Conservation (phyloP, 1,140 invertebrate genomes). For the Homalodisca vitripennis region DNA sequence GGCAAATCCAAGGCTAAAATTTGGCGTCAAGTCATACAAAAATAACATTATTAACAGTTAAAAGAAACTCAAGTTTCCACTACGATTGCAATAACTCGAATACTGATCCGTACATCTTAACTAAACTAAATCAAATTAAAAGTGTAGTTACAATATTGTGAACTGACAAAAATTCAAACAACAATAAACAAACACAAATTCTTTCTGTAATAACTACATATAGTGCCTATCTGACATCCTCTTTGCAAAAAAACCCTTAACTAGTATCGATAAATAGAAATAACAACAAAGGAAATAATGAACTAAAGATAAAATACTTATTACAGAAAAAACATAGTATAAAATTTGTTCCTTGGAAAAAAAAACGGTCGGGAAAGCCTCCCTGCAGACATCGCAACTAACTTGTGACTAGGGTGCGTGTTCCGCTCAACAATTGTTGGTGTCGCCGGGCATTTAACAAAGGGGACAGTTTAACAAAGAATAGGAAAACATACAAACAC, state of each 20-base stretch:
- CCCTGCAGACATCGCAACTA: conserved; percentile 39
- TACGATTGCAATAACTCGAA: conserved; percentile 20
- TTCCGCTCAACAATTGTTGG: conserved; percentile 41
- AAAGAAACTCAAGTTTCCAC: conserved; percentile 12
- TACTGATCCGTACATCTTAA: conserved; percentile 27
- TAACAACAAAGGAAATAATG: conserved; percentile 40
- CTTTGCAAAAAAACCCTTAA: conserved; percentile 28
- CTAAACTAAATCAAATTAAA: conserved; percentile 27
- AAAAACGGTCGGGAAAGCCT: conserved; percentile 20
- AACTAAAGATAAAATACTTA: conserved; percentile 40
- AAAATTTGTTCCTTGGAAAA: conserved; percentile 37
- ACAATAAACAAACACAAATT: conserved; percentile 30
- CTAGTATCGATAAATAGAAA: conserved; percentile 37
- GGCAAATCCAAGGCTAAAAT: conserved; percentile 20
- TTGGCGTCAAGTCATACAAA: conserved; percentile 20
- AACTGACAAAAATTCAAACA: conserved; percentile 22
- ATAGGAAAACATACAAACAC: conserved; percentile 27
- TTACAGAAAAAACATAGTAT: conserved; percentile 38
- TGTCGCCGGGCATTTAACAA: conserved; percentile 36
- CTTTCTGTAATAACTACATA: conserved; percentile 8
- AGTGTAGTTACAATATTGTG: conserved; percentile 22
- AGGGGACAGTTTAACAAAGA: conserved; percentile 31
- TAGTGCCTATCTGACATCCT: conserved; percentile 30
- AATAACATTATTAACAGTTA: not conserved
- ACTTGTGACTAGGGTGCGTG: conserved; percentile 41